These are phyloP conservation scores for Thumatha senex DNA, from an alignment of 2,888 invertebrate genomes.

Conservation along the genomic window DNA sequence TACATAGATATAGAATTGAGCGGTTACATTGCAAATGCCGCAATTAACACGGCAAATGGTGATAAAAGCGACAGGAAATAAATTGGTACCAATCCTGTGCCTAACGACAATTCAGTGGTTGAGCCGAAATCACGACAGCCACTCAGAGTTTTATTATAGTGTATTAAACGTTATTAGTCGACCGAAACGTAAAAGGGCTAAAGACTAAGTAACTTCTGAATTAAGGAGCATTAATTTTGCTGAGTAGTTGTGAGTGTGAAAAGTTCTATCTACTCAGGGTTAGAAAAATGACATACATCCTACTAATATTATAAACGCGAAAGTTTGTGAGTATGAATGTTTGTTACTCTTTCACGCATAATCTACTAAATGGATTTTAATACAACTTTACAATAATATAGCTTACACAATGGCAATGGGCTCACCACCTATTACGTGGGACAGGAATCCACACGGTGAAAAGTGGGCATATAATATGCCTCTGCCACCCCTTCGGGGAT, in stretches of 20 bases:
- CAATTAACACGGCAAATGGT: slow-evolving; percentile 69
- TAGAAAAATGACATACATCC: too few relatives aligned
- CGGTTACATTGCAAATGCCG: slow-evolving; percentile 69
- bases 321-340: too few relatives aligned
- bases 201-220: slow-evolving; percentile 21
- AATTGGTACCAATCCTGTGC: slow-evolving; percentile 63
- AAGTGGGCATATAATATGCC: too few relatives aligned
- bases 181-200: slow-evolving; percentile 20
- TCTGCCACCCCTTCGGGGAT: too few relatives aligned
- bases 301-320: too few relatives aligned
- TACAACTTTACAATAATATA: too few relatives aligned
- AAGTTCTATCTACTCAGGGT: too few relatives aligned
- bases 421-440: too few relatives aligned
- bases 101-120: slow-evolving; percentile 58
- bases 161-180: slow-evolving; percentile 44
- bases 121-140: slow-evolving; percentile 43
- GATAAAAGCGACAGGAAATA: slow-evolving; percentile 67
- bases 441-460: too few relatives aligned
- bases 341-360: too few relatives aligned
- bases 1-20: slow-evolving; percentile 4
- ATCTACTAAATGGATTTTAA: too few relatives aligned
- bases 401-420: too few relatives aligned
- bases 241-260: slow-evolving; percentile 20
- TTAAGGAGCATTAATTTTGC: slow-evolving; percentile 25
- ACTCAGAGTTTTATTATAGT: slow-evolving; percentile 37